A percentile compares a stretch with the other conserved stretches of the same genome.
These are phyloP conservation scores for Hyposmocoma kahamanoa DNA, from an alignment of 1,140 invertebrate genomes.

Conservation along the genomic window DNA sequence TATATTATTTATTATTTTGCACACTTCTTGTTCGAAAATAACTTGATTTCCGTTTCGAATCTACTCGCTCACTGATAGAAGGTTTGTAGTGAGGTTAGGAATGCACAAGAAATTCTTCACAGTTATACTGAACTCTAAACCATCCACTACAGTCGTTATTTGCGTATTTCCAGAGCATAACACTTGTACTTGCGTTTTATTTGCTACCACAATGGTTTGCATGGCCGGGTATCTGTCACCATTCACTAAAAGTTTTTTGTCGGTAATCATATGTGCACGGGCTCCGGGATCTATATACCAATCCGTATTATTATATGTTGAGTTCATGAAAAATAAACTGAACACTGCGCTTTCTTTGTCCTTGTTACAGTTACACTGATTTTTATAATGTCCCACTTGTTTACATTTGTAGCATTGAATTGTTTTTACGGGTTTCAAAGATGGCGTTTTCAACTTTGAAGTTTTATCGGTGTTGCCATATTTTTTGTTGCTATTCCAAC, in stretches of 20 bases:
- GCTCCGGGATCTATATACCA: conserved; percentile 5
- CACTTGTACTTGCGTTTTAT: conserved; percentile 4
- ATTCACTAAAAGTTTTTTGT: neutral
- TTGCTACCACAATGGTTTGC: neutral
- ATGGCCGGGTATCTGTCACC: neutral
- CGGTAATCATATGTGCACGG: neutral
- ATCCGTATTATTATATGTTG: neutral
- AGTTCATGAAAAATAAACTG: conserved; percentile 1
- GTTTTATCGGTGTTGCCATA: neutral
- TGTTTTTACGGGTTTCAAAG: conserved; percentile 5
- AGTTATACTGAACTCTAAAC: conserved; percentile 3
- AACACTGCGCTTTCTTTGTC: neutral
- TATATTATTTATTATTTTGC: neutral
- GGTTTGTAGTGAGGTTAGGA: conserved; percentile 25
- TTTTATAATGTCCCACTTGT: conserved; percentile 3
- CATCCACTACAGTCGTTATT: conserved; percentile 7
- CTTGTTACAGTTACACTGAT: neutral
- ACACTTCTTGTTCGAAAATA: conserved; percentile 15
- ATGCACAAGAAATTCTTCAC: conserved; percentile 30
- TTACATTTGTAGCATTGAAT: conserved; percentile 5
- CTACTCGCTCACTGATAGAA: conserved; percentile 28
- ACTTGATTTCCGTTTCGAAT: conserved; percentile 30
- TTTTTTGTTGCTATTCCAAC: neutral
- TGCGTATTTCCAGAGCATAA: conserved; percentile 8
- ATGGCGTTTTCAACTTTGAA: neutral